Conservation (phyloP, 2,888 invertebrate genomes). For the Autographa gamma region DNA sequence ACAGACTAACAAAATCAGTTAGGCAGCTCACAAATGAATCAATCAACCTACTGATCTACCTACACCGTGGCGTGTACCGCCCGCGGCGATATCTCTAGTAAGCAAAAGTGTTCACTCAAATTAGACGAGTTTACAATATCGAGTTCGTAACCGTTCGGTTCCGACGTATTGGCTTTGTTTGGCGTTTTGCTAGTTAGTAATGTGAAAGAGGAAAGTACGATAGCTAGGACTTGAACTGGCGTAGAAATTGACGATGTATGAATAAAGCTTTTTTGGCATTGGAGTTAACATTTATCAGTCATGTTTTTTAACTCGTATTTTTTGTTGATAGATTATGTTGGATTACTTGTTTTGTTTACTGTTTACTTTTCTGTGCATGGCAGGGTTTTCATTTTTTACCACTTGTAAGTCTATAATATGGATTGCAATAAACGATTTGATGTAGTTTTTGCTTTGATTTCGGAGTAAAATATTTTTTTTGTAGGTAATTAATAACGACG, state of each 20-base stretch:
- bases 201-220: neutral
- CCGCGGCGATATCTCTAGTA: slow-evolving; percentile 49
- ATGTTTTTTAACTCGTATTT: no score
- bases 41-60: neutral
- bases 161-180: slow-evolving; percentile 20
- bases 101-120: slow-evolving; percentile 54
- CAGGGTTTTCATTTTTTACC: no score
- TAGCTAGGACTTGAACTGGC: neutral
- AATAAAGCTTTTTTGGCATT: neutral
- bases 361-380: no score
- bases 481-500: no score
- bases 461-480: no score
- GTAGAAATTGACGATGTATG: neutral
- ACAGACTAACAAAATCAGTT: no score
- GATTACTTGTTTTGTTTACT: no score
- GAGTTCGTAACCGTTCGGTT: slow-evolving; percentile 40
- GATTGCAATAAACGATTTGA: no score
- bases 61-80: slow-evolving; percentile 25
- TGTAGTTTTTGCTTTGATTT: no score
- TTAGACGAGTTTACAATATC: slow-evolving; percentile 54
- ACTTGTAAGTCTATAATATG: no score
- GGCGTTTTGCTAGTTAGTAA: neutral
- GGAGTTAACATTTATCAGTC: neutral
- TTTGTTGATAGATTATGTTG: no score
- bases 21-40: neutral